Evolutionary conservation across 2,888 invertebrate genomes (phyloP).

Genomic region (Tinea pellionella): DNA sequence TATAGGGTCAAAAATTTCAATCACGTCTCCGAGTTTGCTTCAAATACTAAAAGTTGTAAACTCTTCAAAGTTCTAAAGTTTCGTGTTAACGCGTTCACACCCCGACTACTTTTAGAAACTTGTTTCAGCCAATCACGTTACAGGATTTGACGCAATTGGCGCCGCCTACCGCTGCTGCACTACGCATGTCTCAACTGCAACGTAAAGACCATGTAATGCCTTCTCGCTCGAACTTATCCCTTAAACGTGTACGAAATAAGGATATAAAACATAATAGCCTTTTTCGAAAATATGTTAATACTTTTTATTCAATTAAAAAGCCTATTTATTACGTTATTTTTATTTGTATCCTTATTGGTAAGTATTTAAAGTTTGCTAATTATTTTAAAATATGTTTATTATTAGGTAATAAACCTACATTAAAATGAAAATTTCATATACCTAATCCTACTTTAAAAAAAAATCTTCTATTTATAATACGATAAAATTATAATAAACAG

Average conservation of each 20-base stretch:
- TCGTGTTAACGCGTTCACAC: conserved; percentile 9
- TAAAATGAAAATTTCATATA: too few relatives aligned
- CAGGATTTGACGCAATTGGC: conserved; percentile 40
- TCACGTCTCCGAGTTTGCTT: not conserved
- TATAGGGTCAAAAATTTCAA: not conserved
- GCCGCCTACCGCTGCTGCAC: conserved; percentile 56
- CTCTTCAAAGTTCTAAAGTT: conserved; percentile 8
- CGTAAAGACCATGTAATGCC: conserved; percentile 26
- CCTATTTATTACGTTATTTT: conserved; percentile 45
- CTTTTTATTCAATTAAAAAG: conserved; percentile 50
- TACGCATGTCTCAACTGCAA: conserved; percentile 57
- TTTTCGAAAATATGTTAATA: conserved; percentile 55
- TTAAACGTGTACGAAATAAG: conserved; percentile 24
- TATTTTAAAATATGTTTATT: too few relatives aligned
- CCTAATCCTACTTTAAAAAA: too few relatives aligned
- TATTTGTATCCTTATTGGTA: too few relatives aligned
- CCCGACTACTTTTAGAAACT: conserved; percentile 11
- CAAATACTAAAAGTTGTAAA: conserved; percentile 10
- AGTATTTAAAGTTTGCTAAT: too few relatives aligned
- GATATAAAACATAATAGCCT: conserved; percentile 36
- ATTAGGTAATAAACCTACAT: too few relatives aligned
- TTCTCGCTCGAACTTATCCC: conserved; percentile 38
- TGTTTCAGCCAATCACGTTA: conserved; percentile 38
- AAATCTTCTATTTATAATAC: too few relatives aligned
- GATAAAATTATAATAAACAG: too few relatives aligned